Percentiles rank a stretch among this genome's conserved stretches.
Evolutionary conservation across 2,113 vertebrate genomes (phyloP).

Genomic region (Megaceryle torquata): DNA sequence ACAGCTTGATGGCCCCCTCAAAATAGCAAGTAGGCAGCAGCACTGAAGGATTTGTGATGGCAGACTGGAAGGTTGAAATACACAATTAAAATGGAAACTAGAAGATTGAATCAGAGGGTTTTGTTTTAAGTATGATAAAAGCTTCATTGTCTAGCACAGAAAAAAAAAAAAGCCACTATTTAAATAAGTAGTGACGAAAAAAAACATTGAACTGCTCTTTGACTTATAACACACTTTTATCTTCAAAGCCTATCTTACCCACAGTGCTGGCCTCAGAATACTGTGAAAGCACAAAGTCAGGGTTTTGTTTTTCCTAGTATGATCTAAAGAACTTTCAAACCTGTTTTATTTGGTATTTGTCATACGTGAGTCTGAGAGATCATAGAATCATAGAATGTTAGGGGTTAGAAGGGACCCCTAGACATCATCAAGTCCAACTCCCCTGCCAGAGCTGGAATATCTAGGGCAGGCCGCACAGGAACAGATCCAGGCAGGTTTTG

Average conservation of each 20-base stretch:
- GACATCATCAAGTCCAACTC: too few relatives aligned
- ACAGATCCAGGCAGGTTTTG: too few relatives aligned
- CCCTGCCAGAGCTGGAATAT: too few relatives aligned
- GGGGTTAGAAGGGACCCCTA: too few relatives aligned
- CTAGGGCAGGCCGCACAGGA: too few relatives aligned
- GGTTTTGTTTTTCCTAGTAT: neutral
- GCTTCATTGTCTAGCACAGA: neutral
- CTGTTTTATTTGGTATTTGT: neutral
- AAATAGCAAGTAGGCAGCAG: conserved; percentile 8
- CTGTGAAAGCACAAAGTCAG: neutral
- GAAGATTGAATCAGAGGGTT: neutral
- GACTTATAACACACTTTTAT: neutral
- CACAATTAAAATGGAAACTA: neutral
- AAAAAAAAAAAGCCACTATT: neutral
- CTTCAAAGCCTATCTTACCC: neutral
- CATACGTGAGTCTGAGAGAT: neutral
- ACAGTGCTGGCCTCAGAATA: neutral
- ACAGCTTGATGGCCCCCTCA: neutral
- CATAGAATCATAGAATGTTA: too few relatives aligned
- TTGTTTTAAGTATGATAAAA: neutral
- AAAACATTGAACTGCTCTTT: neutral
- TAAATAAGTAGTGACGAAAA: neutral
- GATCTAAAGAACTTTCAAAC: neutral
- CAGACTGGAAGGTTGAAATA: neutral
- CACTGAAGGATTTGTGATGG: neutral